phyloP scores from a whole-genome alignment of 2,113 vertebrate species.

The Microcebus murinus region DNA sequence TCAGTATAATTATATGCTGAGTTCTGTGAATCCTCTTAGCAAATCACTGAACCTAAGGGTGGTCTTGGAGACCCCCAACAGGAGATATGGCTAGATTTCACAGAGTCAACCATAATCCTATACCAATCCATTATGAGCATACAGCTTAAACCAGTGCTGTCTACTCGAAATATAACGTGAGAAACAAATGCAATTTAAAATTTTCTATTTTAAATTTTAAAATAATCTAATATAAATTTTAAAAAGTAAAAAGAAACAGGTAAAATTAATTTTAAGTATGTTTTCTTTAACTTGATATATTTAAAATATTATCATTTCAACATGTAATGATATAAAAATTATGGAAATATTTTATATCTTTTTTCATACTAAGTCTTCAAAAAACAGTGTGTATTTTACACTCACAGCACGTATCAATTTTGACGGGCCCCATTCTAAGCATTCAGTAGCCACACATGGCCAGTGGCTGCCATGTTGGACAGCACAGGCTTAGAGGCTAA shows the following conservation, averaged over 20 bases:
- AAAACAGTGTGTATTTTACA: not conserved
- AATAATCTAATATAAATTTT: not conserved
- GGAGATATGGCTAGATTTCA: not conserved
- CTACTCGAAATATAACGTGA: not conserved
- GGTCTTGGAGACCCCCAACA: not conserved
- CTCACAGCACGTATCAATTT: not conserved
- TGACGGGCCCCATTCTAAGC: not conserved
- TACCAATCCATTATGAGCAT: not conserved
- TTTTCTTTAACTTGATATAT: not conserved
- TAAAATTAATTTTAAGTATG: not conserved
- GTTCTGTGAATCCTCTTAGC: not conserved
- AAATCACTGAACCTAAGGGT: not conserved
- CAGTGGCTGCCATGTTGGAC: not conserved
- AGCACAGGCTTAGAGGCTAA: not conserved
- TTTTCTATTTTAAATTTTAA: too few species aligned
- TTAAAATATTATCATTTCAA: conserved; percentile 35
- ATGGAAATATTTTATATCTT: not conserved
- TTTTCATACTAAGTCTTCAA: not conserved
- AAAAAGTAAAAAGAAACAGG: not conserved
- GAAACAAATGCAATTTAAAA: not conserved
- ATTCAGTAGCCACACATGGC: not conserved
- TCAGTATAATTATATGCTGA: not conserved
- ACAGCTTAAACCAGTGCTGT: not conserved
- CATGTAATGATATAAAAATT: not conserved
- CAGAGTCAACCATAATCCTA: not conserved